Conservation (phyloP, 2,888 invertebrate genomes). For the Podotricha telesiphe region DNA sequence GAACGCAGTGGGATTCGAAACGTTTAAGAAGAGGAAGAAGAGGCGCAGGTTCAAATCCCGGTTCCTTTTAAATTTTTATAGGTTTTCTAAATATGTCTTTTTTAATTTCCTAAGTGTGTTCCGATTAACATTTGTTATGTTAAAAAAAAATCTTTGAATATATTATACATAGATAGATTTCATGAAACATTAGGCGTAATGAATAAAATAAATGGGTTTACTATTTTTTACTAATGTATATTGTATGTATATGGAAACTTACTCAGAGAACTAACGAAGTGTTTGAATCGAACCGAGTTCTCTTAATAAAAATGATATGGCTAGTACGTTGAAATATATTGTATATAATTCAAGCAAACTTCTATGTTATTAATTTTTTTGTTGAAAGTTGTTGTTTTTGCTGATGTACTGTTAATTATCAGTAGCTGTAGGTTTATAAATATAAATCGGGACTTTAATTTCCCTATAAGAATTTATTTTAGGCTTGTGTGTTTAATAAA, state of each 20-base stretch:
- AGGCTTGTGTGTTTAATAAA: too few species aligned
- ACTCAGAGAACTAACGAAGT: neutral
- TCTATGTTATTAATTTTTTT: neutral
- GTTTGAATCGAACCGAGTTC: neutral
- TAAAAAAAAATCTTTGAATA: too few species aligned
- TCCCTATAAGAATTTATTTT: too few species aligned
- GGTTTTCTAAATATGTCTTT: too few species aligned
- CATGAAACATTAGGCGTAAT: neutral
- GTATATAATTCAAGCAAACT: neutral
- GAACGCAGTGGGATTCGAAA: too few species aligned
- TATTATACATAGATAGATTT: neutral
- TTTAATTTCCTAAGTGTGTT: too few species aligned
- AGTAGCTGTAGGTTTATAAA: neutral
- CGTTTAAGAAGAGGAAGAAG: too few species aligned
- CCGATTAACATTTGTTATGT: too few species aligned
- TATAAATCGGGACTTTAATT: too few species aligned
- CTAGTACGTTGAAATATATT: neutral
- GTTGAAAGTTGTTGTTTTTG: neutral
- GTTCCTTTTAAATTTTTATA: too few species aligned
- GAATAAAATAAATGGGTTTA: neutral
- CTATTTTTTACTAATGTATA: neutral
- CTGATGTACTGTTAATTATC: neutral
- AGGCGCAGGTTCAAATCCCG: too few species aligned
- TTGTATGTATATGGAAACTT: neutral
- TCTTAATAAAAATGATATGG: neutral